Percentiles rank a stretch among this genome's conserved stretches.
These are phyloP conservation scores for Silurus meridionalis DNA, from an alignment of 2,113 vertebrate species.

Conservation along the genomic window DNA sequence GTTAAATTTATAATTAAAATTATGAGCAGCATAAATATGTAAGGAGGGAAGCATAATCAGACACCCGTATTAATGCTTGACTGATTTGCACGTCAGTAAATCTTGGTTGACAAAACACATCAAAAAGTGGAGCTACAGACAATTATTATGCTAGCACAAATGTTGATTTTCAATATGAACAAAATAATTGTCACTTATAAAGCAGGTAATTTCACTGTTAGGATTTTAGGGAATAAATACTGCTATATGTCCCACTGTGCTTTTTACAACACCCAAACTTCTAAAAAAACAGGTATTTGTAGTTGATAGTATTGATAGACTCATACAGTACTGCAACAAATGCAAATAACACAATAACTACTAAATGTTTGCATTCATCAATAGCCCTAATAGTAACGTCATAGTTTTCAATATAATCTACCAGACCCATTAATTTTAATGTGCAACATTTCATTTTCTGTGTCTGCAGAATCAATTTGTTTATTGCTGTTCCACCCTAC, in stretches of 20 bases:
- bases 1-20: not conserved
- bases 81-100: not conserved
- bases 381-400: not conserved
- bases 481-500: conserved; percentile 24
- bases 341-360: not conserved
- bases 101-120: not conserved
- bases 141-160: not conserved
- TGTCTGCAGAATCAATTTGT: conserved; percentile 51
- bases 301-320: not conserved
- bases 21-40: not conserved
- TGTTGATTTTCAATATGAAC: not conserved
- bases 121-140: not conserved
- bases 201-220: not conserved
- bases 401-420: conserved; percentile 38
- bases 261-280: not conserved
- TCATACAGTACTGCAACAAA: not conserved
- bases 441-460: conserved; percentile 40
- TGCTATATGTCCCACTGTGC: not conserved
- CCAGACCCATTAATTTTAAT: conserved; percentile 41
- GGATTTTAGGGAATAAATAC: not conserved
- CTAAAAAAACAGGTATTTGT: not conserved
- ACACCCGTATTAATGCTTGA: not conserved
- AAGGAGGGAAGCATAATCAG: not conserved
- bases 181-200: not conserved
- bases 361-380: not conserved